Percentiles rank a stretch among this genome's conserved stretches.
These are phyloP conservation scores for Dicyrtoma fusca DNA, from an alignment of 2,888 invertebrate species.

Conservation along the genomic window DNA sequence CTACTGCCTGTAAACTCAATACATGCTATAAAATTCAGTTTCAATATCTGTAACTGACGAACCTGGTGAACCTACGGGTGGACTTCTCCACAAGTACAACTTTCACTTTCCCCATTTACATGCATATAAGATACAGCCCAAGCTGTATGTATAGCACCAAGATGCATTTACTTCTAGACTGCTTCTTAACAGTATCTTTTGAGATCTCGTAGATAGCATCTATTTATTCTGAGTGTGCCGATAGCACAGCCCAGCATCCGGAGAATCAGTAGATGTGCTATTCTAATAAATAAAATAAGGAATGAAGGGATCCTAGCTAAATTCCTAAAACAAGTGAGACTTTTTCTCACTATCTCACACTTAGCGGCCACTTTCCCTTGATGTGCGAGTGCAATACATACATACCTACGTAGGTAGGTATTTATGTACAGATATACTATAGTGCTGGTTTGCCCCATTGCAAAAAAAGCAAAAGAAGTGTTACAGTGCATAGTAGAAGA, in stretches of 20 bases:
- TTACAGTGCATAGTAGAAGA: no score
- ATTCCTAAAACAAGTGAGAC: constrained; percentile 12
- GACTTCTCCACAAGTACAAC: not conserved
- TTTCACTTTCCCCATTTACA: constrained; percentile 2
- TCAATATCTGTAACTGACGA: no score
- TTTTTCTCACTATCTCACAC: not conserved
- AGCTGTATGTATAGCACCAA: no score
- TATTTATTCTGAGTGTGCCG: no score
- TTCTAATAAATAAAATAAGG: constrained; percentile 32
- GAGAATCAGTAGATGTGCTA: constrained; percentile 18
- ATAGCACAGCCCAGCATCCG: constrained; percentile 3
- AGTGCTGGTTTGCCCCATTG: no score
- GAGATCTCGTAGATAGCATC: no score
- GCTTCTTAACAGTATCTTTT: no score
- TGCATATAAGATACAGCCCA: constrained; percentile 14
- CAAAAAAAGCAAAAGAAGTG: no score
- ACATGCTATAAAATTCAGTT: constrained; percentile 17
- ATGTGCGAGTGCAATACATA: not conserved
- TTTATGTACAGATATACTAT: not conserved
- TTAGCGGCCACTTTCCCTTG: not conserved
- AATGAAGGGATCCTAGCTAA: constrained; percentile 4
- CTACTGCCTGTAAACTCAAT: not conserved
- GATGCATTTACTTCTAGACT: no score
- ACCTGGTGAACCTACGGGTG: no score
- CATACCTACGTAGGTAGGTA: not conserved